These are phyloP conservation scores for Spicauda simplicius DNA, from an alignment of 2,888 invertebrate genomes.

Conservation along the genomic window DNA sequence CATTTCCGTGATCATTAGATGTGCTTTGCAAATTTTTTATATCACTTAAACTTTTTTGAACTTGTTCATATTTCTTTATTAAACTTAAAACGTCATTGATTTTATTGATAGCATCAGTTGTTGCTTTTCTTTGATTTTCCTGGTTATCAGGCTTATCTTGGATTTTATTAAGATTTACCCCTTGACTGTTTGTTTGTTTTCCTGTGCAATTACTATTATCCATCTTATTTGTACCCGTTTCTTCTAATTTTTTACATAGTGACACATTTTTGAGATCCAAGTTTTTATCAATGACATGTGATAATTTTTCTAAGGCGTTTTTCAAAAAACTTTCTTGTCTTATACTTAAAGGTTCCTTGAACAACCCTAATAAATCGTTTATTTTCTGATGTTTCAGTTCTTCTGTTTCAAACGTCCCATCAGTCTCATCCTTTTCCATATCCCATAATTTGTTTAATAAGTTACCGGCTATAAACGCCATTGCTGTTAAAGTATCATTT, in stretches of 20 bases:
- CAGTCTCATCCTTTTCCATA: conserved; percentile 65
- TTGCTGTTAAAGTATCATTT: conserved; percentile 74
- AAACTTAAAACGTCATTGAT: conserved; percentile 63
- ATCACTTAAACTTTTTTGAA: conserved; percentile 55
- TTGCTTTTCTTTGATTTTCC: conserved; percentile 40
- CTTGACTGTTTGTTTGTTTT: conserved; percentile 3
- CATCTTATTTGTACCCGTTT: conserved; percentile 42
- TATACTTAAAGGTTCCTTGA: conserved; percentile 71
- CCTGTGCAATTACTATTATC: conserved; percentile 40
- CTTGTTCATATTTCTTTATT: conserved; percentile 63
- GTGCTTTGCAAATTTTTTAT: conserved; percentile 45
- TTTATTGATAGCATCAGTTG: conserved; percentile 57
- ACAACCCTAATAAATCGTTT: conserved; percentile 67
- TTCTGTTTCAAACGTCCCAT: conserved; percentile 64
- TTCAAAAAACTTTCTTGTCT: conserved; percentile 72
- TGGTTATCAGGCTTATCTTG: conserved; percentile 27
- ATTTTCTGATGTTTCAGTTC: conserved; percentile 70
- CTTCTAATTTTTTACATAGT: conserved; percentile 61
- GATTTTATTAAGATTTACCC: conserved; percentile 19
- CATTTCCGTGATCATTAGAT: conserved; percentile 21
- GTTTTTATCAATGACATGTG: conserved; percentile 60
- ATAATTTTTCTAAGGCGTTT: conserved; percentile 67
- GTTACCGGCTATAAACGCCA: conserved; percentile 77
- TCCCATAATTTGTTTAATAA: conserved; percentile 75
- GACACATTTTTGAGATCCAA: conserved; percentile 60